phyloP scores from a whole-genome alignment of 2,113 vertebrate genomes.

The Cacatua alba region DNA sequence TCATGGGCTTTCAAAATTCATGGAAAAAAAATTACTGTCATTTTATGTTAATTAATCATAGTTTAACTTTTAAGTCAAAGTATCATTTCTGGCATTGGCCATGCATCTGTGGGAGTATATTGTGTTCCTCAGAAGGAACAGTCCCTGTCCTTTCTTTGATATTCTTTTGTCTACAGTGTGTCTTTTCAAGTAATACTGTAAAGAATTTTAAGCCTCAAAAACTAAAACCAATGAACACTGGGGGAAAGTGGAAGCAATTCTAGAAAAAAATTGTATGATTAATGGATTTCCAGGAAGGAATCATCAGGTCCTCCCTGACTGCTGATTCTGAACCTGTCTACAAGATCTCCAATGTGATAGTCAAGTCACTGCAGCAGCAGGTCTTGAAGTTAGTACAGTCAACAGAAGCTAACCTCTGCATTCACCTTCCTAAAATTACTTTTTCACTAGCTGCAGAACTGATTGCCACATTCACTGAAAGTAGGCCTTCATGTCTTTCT shows the following conservation, averaged over 20 bases:
- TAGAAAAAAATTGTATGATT: not conserved
- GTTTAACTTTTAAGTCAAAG: not conserved
- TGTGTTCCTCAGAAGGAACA: not conserved
- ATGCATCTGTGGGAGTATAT: not conserved
- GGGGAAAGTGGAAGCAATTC: not conserved
- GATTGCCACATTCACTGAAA: not conserved
- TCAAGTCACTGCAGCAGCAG: not conserved
- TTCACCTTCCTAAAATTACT: not conserved
- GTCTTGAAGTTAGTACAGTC: not conserved
- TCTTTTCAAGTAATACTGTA: not conserved
- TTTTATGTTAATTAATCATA: not conserved
- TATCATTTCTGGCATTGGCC: not conserved
- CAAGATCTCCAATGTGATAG: not conserved
- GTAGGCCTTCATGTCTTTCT: not conserved
- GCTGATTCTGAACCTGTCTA: not conserved
- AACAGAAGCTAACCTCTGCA: not conserved
- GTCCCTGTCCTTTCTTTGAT: not conserved
- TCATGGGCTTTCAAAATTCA: not conserved
- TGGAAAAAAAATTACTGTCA: not conserved
- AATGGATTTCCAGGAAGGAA: not conserved
- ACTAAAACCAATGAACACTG: not conserved
- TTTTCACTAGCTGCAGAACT: not conserved
- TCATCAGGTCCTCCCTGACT: not conserved
- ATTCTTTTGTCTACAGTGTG: not conserved
- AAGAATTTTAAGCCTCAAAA: not conserved